Evolutionary conservation across 2,797 vertebrate genomes (phyloP), one percentile per base, ranked within the genome.

Genomic region (Hemibagrus guttatus): DNA sequence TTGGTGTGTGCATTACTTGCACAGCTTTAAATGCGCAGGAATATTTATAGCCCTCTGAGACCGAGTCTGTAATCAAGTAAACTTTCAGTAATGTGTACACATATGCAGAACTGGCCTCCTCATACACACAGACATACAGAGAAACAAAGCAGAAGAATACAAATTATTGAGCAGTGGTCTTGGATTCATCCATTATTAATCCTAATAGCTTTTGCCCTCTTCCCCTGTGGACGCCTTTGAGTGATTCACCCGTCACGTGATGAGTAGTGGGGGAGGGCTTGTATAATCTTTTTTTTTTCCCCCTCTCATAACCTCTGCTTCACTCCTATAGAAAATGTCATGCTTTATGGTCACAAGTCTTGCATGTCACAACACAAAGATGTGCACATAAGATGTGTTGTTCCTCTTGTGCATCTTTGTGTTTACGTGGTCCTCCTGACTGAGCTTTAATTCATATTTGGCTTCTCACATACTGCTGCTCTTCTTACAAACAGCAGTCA

Each of bases 131-230:
- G 7, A 84, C 59, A 64, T 28, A 23, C 64, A 61, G 1, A 71
- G 46, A n/a, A 66, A 66, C 74, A 52, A 9, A 54, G 28, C 79
- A 68, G 71, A 87, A 52, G 58, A 86, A 81, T 39, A 63, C 59
- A n/a, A 89, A 85, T 85, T 83, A 64, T 79, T 35, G 17, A 85
- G 74, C 56, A 69, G 76, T 54, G 71, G 64, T 66, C 69, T 46
- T 80, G 3, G 63, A 56, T 26, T 86, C 68, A 85, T 89, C 39
- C 81, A 91, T 91, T 91, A 89, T 89, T 89, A 85, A 90, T 90
- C 83, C 87, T 86, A 82, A 78, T 85, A 85, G 85, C 87, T 88
- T 85, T 86, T 84, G 31, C 76, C 80, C 52, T 86, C 56, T 83
- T 74, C 78, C 82, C 61, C 66, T 84, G 86, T 56, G 80, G 35